Evolutionary conservation across 2,113 vertebrate genomes (phyloP).

Genomic region (Dicaeum eximium): DNA sequence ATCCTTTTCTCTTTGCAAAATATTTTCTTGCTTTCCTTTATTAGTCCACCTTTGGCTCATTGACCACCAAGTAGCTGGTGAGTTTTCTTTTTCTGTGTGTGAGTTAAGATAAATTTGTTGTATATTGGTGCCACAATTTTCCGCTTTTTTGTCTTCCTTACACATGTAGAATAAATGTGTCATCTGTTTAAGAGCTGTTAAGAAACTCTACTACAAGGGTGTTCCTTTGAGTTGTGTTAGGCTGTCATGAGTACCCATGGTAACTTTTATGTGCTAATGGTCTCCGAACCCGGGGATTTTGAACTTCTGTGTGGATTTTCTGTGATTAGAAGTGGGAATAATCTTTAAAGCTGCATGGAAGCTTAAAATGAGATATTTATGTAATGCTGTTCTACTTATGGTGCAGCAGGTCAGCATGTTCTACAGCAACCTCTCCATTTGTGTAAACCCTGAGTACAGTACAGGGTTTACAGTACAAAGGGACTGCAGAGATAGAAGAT

Average conservation of each 20-base stretch:
- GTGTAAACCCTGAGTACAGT: neutral
- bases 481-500: neutral
- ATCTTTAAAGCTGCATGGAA: conserved; percentile 7
- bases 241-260: neutral
- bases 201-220: neutral
- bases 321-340: conserved; percentile 34
- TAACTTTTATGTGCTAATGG: neutral
- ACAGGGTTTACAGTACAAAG: neutral
- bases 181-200: neutral
- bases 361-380: conserved; percentile 18
- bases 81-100: neutral
- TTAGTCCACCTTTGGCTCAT: neutral
- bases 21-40: neutral
- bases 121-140: neutral
- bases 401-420: neutral
- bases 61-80: neutral
- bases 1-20: neutral
- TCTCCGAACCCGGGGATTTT: neutral
- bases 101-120: neutral
- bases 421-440: neutral
- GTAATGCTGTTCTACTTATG: neutral
- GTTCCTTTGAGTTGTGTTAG: neutral
- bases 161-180: neutral
- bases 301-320: neutral
- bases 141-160: neutral